Base-by-base conservation (phyloP, 2,113 vertebrate species). In the Microtus pennsylvanicus region DNA sequence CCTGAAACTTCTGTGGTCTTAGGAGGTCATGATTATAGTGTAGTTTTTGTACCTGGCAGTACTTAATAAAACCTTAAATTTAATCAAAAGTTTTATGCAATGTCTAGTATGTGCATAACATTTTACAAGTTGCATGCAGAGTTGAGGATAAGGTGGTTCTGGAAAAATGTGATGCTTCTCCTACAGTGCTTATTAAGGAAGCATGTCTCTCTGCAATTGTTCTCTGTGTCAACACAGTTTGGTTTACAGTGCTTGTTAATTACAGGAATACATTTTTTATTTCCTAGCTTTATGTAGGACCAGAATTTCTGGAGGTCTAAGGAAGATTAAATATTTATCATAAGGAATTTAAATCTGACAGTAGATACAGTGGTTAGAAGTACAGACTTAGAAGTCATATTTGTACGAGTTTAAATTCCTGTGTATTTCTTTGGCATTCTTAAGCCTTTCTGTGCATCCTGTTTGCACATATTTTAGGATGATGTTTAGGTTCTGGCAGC, bases 41-140 rank as follows among this genome's bases (percentile, higher is more conserved):
- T 81, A 80, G 1, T 78, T 88, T 85, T 12, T 65, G 7, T 93
- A 85, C 35, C 13, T 96, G 30, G 61, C 24, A 0, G 55, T 93
- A 52, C 22, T 93, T 91, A 90, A 83, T 89, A 93, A 90, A 90
- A 38, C 45, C 86, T 95, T 63, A 67, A 72, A 63, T 42, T 92
- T 67, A 75, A 89, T 85, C 90, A 12, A 85, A 47, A 93, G 26
- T 88, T 97, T 88, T 67, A 26, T 30, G 74, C 61, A 86, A 50
- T 93, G 16, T 4, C 30, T 95, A 61, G 5, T 65, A 82, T 65
- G n/a, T 87, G 30, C 2, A 50, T 13, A 85, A 17, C 9, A 80
- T 80, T 80, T 47, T 91, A 65, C 16, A 61, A 61, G 28, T 89
- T 61, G 2, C 1, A 5, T 78, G 16, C 72, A 12, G 24, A 28